phyloP scores from a whole-genome alignment of 2,888 invertebrate genomes.

The Liodrosophila aerea region DNA sequence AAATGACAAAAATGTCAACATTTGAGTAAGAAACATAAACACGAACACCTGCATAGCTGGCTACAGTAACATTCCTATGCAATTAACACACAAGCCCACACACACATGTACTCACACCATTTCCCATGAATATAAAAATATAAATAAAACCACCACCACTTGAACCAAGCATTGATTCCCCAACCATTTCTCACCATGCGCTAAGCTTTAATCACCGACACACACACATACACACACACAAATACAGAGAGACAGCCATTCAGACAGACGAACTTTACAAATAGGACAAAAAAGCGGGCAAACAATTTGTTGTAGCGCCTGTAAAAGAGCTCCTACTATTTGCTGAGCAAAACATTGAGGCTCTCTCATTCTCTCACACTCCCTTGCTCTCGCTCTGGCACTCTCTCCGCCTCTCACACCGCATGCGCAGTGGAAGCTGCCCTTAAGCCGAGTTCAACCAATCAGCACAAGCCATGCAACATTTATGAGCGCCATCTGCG shows the following conservation, averaged over 20 bases:
- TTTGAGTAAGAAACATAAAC: conserved; percentile 25
- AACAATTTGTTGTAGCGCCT: conserved; percentile 44
- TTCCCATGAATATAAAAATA: conserved; percentile 11
- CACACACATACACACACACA: conserved; percentile 5
- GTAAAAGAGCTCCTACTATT: conserved; percentile 61
- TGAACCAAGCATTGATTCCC: conserved; percentile 35
- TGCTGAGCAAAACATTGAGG: conserved; percentile 64
- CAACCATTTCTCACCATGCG: conserved; percentile 58
- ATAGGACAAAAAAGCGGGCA: conserved; percentile 45
- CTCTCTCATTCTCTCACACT: conserved; percentile 43
- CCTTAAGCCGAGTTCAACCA: conserved; percentile 69
- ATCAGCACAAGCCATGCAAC: conserved; percentile 58
- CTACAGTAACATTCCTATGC: conserved; percentile 50
- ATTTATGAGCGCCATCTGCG: conserved; percentile 61
- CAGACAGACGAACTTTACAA: conserved; percentile 34
- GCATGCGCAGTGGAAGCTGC: conserved; percentile 72
- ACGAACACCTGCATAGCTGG: conserved; percentile 34
- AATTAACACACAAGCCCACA: conserved; percentile 43
- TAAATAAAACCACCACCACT: conserved; percentile 59
- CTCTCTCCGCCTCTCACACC: conserved; percentile 56
- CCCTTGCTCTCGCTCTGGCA: conserved; percentile 38
- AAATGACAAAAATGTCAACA: conserved; percentile 55
- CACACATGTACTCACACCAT: conserved; percentile 9
- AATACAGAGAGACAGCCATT: conserved; percentile 4
- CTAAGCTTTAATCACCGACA: conserved; percentile 66